Conservation (phyloP, 2,888 invertebrate species). For the Unio pictorum region DNA sequence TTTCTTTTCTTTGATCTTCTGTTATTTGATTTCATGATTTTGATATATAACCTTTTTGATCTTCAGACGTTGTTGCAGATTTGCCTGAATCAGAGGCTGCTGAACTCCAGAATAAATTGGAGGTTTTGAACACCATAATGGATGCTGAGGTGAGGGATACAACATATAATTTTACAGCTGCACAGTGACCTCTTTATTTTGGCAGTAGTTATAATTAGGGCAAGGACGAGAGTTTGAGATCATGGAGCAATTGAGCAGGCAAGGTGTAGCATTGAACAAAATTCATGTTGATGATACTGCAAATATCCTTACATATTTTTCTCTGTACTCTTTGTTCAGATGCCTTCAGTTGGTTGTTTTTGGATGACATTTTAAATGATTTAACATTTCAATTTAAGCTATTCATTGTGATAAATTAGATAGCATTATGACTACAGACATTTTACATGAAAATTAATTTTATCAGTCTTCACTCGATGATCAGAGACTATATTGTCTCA, state of each 20-base stretch:
- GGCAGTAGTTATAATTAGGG: no score
- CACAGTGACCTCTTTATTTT: no score
- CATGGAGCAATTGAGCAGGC: no score
- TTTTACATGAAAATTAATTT: not conserved
- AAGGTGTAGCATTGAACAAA: no score
- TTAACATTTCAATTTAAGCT: slow-evolving; percentile 3
- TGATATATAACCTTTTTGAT: not conserved
- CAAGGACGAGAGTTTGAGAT: no score
- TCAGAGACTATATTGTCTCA: no score
- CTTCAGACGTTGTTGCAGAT: slow-evolving; percentile 76
- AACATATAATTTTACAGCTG: not conserved
- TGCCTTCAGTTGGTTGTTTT: slow-evolving; percentile 1
- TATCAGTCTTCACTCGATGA: no score
- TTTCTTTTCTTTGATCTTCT: no score
- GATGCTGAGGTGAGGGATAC: slow-evolving; percentile 80
- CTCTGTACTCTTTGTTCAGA: no score
- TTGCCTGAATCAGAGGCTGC: slow-evolving; percentile 89
- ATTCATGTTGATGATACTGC: no score
- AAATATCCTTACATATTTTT: no score
- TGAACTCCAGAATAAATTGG: slow-evolving; percentile 91
- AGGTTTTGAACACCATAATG: slow-evolving; percentile 90
- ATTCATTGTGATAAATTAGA: not conserved
- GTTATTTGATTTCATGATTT: no score
- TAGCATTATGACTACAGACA: not conserved
- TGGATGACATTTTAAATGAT: slow-evolving; percentile 3